Conservation (phyloP, 2,113 vertebrate species). For the Sinocyclocheilus grahami region DNA sequence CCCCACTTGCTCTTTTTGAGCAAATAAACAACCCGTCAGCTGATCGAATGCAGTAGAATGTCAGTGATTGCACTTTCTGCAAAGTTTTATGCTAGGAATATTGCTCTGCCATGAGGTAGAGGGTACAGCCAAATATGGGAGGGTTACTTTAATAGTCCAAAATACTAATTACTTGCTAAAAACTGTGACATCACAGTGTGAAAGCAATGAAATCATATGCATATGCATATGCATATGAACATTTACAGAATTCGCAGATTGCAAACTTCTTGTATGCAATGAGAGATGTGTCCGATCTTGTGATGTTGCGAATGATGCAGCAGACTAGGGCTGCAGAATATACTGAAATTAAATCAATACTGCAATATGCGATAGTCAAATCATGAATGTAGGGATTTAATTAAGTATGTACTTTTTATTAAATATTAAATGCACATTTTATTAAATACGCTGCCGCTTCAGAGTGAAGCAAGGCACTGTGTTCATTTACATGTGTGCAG, state of each 20-base stretch:
- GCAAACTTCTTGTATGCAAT: neutral
- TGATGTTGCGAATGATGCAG: neutral
- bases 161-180: neutral
- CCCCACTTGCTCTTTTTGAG: conserved; percentile 28
- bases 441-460: no score
- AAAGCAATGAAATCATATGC: neutral
- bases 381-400: no score
- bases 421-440: no score
- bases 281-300: neutral
- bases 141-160: neutral
- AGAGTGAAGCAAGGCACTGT: no score
- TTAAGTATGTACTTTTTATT: no score
- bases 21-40: conserved; percentile 71
- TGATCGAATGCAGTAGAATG: conserved; percentile 63
- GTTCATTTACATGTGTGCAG: no score
- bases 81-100: neutral
- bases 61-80: conserved; percentile 59
- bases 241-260: neutral
- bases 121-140: neutral
- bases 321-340: no score
- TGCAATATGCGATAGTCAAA: no score
- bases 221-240: neutral
- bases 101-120: neutral
- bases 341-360: no score
- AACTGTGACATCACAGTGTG: no score